A percentile compares a stretch with the other conserved stretches of the same genome.
phyloP scores from a whole-genome alignment of 2,113 vertebrate species.

The Lepus americanus region DNA sequence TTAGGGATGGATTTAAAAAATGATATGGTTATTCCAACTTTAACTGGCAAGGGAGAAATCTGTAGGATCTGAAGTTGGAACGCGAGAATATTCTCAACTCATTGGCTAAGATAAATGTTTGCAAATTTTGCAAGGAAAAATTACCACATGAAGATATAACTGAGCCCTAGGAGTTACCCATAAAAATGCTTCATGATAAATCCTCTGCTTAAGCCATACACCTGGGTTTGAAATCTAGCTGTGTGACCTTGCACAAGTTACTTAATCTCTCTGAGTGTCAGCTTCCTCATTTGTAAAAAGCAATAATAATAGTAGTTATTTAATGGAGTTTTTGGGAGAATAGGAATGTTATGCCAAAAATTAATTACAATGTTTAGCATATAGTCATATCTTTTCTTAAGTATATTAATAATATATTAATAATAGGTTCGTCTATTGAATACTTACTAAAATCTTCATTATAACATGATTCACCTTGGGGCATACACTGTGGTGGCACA shows the following conservation, averaged over 20 bases:
- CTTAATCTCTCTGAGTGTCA: neutral
- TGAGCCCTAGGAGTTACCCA: neutral
- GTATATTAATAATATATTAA: neutral
- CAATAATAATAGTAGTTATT: neutral
- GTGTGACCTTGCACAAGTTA: neutral
- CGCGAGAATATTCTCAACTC: neutral
- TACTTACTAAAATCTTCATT: neutral
- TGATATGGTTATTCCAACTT: neutral
- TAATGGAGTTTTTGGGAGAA: neutral
- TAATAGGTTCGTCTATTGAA: neutral
- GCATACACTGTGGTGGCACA: too few species aligned
- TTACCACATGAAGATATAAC: neutral
- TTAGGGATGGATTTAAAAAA: neutral
- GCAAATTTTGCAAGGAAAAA: neutral
- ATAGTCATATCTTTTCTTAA: neutral
- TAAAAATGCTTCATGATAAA: neutral
- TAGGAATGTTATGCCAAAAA: neutral
- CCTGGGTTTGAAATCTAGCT: neutral
- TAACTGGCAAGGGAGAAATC: neutral
- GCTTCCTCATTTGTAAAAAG: constrained; percentile 1
- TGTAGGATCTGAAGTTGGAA: neutral
- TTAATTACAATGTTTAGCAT: neutral
- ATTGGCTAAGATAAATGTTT: neutral
- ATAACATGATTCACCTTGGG: too few species aligned
- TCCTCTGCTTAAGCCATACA: neutral